Evolutionary conservation across 2,113 vertebrate species (phyloP).

Genomic region (Rhagologus leucostigma): DNA sequence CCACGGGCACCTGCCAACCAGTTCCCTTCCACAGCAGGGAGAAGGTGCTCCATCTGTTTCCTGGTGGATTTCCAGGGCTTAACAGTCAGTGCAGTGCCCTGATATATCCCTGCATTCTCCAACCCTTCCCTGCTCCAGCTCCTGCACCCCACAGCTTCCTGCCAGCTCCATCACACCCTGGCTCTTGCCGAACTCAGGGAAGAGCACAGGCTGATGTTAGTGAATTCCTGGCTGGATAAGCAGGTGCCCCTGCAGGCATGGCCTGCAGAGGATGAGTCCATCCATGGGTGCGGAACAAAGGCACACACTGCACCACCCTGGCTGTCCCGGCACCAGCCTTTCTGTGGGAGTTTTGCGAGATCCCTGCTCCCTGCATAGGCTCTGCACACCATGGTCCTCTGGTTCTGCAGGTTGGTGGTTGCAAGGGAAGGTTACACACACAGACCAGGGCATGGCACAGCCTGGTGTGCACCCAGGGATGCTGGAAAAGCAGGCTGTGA

Average conservation of each 20-base stretch:
- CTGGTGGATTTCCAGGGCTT: not conserved
- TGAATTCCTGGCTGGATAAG: not conserved
- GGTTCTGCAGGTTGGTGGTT: not conserved
- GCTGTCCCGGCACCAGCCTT: not conserved
- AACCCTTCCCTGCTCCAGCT: not conserved
- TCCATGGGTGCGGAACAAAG: not conserved
- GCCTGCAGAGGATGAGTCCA: not conserved
- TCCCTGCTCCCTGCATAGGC: not conserved
- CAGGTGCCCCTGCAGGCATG: not conserved
- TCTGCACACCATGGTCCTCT: rapidly evolving
- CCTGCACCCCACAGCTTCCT: not conserved
- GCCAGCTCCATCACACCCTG: not conserved
- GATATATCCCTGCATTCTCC: not conserved
- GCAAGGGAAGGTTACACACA: not conserved
- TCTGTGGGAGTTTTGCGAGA: not conserved
- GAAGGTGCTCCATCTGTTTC: not conserved
- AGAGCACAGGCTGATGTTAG: not conserved
- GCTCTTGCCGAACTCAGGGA: rapidly evolving
- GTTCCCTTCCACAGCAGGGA: not conserved
- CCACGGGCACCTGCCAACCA: not conserved
- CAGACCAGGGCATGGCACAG: not conserved
- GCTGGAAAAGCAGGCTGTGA: not conserved
- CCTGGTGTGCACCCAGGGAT: not conserved
- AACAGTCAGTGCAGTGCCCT: not conserved
- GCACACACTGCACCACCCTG: not conserved